Conservation (phyloP, 2,113 vertebrate species). For the Macrotus californicus region DNA sequence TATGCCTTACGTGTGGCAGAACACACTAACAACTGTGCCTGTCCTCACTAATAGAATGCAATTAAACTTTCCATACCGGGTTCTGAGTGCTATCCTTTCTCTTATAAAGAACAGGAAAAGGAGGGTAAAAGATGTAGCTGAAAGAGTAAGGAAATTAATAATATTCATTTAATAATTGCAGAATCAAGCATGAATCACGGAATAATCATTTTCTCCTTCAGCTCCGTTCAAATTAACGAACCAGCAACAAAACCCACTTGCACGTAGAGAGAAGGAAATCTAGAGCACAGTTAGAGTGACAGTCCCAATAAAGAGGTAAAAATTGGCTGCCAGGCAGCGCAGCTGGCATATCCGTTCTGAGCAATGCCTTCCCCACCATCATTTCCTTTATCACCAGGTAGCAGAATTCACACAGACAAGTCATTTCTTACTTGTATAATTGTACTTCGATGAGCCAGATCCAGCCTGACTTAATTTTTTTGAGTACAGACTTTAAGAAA, state of each 20-base stretch:
- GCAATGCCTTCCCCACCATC: not conserved
- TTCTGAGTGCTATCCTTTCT: not conserved
- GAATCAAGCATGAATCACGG: not conserved
- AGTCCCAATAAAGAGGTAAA: not conserved
- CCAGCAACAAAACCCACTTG: not conserved
- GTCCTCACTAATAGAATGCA: not conserved
- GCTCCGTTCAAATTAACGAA: not conserved
- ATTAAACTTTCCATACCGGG: not conserved
- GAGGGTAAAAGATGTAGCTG: not conserved
- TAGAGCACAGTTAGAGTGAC: not conserved
- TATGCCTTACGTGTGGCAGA: not conserved
- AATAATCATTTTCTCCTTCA: not conserved
- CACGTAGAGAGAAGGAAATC: not conserved
- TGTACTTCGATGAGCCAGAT: not conserved
- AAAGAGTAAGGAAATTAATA: not conserved
- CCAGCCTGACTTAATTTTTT: not conserved
- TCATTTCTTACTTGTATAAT: not conserved
- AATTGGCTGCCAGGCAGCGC: not conserved
- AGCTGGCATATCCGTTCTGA: not conserved
- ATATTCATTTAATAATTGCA: not conserved
- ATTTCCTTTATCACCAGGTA: conserved; percentile 50
- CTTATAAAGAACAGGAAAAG: not conserved
- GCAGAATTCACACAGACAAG: not conserved
- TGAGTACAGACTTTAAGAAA: not conserved
- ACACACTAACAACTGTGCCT: too few species aligned